phyloP scores from a whole-genome alignment of 92 coral and sea anemone genomes.

The Epizoanthus rinbou region DNA sequence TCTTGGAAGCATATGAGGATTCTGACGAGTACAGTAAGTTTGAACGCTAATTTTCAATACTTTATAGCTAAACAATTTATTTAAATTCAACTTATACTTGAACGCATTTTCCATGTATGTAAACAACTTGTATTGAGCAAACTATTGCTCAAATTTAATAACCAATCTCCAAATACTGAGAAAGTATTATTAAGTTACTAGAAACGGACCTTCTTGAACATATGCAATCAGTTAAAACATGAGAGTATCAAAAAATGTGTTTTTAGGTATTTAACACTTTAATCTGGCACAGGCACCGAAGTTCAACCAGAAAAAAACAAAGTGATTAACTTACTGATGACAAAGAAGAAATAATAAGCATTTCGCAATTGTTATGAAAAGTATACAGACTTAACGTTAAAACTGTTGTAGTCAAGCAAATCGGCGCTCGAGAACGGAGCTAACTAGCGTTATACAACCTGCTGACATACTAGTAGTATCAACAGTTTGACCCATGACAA shows the following conservation, averaged over 20 bases:
- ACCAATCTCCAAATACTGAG: neutral
- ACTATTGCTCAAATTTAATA: neutral
- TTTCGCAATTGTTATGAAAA: neutral
- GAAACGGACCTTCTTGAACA: neutral
- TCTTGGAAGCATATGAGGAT: slow-evolving; percentile 90
- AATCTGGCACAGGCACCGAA: too few species aligned
- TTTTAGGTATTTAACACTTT: neutral
- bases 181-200: neutral
- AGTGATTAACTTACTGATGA: neutral
- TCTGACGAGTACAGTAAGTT: slow-evolving; percentile 94
- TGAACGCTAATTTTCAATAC: neutral
- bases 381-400: too few species aligned
- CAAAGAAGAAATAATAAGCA: neutral
- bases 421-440: too few species aligned
- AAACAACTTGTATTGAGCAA: neutral
- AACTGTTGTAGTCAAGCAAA: too few species aligned
- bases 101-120: neutral
- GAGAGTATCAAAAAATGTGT: neutral
- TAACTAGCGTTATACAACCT: too few species aligned
- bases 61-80: neutral
- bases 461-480: too few species aligned
- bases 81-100: neutral
- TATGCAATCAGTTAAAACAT: neutral
- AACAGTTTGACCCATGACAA: too few species aligned
- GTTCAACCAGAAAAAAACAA: neutral